A percentile compares a stretch with the other conserved stretches of the same genome.
Evolutionary conservation across 2,797 vertebrate genomes (phyloP).

Genomic region (Rhincodon typus): DNA sequence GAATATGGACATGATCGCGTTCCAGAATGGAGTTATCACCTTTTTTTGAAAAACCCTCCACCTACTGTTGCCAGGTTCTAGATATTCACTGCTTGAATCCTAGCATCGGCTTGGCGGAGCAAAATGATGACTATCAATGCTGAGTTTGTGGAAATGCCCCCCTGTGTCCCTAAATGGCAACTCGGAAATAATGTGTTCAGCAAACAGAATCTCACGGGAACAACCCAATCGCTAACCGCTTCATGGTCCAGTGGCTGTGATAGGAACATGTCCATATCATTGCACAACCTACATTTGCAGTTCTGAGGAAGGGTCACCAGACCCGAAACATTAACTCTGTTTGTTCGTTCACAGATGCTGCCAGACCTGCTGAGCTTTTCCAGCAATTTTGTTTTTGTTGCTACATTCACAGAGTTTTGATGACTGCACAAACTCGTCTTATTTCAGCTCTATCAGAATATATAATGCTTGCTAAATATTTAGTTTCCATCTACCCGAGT

Average conservation of each 20-base stretch:
- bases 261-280: neutral
- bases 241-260: neutral
- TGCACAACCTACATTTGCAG: too few species aligned
- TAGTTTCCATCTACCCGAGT: neutral
- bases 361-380: too few species aligned
- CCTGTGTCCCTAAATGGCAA: neutral
- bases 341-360: too few species aligned
- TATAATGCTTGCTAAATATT: neutral
- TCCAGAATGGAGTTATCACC: neutral
- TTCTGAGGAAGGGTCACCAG: too few species aligned
- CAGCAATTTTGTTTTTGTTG: too few species aligned
- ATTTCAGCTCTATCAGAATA: neutral
- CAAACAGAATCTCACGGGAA: neutral
- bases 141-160: neutral
- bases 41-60: neutral
- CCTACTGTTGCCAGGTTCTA: neutral
- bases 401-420: neutral
- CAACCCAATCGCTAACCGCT: neutral
- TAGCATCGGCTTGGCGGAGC: neutral
- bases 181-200: neutral
- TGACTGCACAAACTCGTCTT: neutral
- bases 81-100: neutral
- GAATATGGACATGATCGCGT: too few species aligned
- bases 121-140: neutral
- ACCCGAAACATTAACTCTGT: too few species aligned